phyloP scores from a whole-genome alignment of 2,113 vertebrate genomes.

The Epinephelus cyanopodus region DNA sequence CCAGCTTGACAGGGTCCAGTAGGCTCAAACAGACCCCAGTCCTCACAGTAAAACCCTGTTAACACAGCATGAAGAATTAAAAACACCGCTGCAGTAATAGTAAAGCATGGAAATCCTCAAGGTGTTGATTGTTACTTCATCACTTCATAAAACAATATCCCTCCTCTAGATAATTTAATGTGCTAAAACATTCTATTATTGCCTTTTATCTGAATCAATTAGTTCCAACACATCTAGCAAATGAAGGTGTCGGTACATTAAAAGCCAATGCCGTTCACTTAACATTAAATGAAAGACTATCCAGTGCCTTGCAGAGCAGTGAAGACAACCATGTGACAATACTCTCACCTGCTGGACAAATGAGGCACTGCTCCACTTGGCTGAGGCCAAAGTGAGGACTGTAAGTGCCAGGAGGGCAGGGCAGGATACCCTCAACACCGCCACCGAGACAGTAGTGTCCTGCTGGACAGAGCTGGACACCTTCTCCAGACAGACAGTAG shows the following conservation, averaged over 20 bases:
- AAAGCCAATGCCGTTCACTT: background rate
- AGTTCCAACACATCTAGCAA: conserved; percentile 10
- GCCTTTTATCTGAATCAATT: conserved; percentile 22
- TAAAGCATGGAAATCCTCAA: background rate
- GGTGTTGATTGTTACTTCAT: conserved; percentile 1
- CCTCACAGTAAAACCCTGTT: conserved; percentile 88
- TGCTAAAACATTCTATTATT: background rate
- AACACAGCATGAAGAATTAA: conserved; percentile 5
- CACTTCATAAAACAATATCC: conserved; percentile 2
- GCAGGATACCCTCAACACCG: conserved; percentile 77
- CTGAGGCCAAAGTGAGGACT: conserved; percentile 83
- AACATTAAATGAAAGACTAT: background rate
- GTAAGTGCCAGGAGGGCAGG: conserved; percentile 88
- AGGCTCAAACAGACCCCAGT: conserved; percentile 87
- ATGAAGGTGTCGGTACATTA: background rate
- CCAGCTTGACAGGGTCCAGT: conserved; percentile 87
- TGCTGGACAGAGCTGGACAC: conserved; percentile 80
- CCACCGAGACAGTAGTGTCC: conserved; percentile 87
- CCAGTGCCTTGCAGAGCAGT: background rate
- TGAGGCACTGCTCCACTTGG: conserved; percentile 85
- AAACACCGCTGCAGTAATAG: background rate
- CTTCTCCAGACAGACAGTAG: conserved; percentile 85
- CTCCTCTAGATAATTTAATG: background rate
- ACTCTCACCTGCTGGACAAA: conserved; percentile 89
- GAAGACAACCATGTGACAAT: conserved; percentile 53